Base-by-base conservation (phyloP, 2,113 vertebrate genomes). In the Dipodomys merriami region DNA sequence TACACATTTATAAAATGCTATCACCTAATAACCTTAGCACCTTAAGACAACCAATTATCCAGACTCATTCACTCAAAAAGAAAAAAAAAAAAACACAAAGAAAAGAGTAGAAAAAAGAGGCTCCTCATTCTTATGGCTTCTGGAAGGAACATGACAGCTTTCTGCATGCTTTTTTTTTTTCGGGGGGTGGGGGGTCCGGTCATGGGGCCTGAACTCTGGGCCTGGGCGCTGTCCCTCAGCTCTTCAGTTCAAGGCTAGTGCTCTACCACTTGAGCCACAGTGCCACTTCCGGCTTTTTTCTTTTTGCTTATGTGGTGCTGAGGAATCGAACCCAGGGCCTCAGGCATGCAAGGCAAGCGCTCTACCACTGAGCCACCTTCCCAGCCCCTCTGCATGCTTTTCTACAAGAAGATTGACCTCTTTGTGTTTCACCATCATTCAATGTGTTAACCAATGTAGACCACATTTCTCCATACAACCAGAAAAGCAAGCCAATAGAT, bases 1-100 rank as follows among this genome's bases (percentile, higher is more conserved):
- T 84, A 85, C 6, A 86, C 29, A 83, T 62, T 69, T 65, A 76
- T 81, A 85, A 94, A 78, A 88, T 49, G 69, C 53, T 83, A 71
- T 53, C 83, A 90, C 53, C 53, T 57, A 57, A 57, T 57, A 16
- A 57, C 15, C 44, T 29, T 91, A 88, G 60, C 77, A 68, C 53
- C 72, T 93, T n/a, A 72, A 15, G 49, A 77, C 18, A 90, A 73
- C 33, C 16, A 83, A 69, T 83, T 22, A 80, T 33, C 89, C 62
- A 44, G 15, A 74, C 60, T 64, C 46, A 86, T 33, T 23, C 5
- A 88, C 8, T 35, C 33, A 86, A 65, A 39, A 33, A 16, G n/a
- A 44, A 25, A 19, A 30, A 27, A 78, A 49, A 12, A 19, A 33
- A 30, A 25, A 64, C 53, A 83, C 49, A 49, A 49, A 49, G 39